These are phyloP conservation scores for Onychostoma macrolepis DNA, from an alignment of 2,113 vertebrate species.

Conservation along the genomic window DNA sequence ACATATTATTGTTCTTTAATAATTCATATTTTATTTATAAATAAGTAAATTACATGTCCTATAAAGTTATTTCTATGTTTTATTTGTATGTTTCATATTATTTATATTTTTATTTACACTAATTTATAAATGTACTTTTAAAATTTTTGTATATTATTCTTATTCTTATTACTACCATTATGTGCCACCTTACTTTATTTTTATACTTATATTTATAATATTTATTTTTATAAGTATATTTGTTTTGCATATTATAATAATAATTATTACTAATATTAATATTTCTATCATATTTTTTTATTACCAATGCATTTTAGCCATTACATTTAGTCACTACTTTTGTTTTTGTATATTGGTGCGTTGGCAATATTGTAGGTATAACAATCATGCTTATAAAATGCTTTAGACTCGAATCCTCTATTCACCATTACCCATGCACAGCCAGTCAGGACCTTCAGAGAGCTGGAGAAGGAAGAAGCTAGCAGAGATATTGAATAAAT, in stretches of 20 bases:
- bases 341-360: neutral
- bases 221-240: too few relatives aligned
- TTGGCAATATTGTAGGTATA: neutral
- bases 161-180: too few relatives aligned
- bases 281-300: neutral
- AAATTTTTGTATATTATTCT: too few relatives aligned
- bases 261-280: neutral
- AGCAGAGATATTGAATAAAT: slow-evolving; percentile 10
- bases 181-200: too few relatives aligned
- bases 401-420: neutral
- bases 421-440: slow-evolving; percentile 8
- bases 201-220: too few relatives aligned
- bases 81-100: too few relatives aligned
- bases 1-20: too few relatives aligned
- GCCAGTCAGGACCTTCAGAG: slow-evolving; percentile 25
- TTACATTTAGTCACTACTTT: neutral
- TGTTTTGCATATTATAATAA: neutral
- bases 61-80: too few relatives aligned
- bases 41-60: too few relatives aligned
- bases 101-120: too few relatives aligned
- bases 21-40: too few relatives aligned
- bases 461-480: neutral
- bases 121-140: too few relatives aligned
- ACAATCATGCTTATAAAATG: neutral
- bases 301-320: neutral